Conservation (phyloP, 2,797 vertebrate species). For the Amblyraja radiata region DNA sequence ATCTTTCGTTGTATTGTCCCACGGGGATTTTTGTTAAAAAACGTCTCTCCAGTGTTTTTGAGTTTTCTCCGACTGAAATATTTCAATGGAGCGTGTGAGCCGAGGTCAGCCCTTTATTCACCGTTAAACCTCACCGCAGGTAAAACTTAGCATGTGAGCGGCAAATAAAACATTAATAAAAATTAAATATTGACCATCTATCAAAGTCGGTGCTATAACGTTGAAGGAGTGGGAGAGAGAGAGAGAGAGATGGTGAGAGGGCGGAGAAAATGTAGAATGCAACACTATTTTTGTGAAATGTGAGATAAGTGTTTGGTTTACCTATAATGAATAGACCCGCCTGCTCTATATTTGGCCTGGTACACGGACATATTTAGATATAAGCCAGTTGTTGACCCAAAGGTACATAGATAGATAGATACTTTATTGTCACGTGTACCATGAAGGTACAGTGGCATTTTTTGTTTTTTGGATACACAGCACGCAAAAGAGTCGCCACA, state of each 20-base stretch:
- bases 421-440: too few relatives aligned
- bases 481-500: too few relatives aligned
- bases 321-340: neutral
- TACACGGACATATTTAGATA: neutral
- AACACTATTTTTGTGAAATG: neutral
- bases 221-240: too few relatives aligned
- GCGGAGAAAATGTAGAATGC: neutral
- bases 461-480: too few relatives aligned
- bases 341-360: neutral
- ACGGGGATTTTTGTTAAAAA: neutral
- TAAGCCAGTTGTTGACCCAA: neutral
- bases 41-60: neutral
- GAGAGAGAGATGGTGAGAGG: neutral
- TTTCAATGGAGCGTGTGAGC: neutral
- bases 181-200: neutral
- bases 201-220: neutral
- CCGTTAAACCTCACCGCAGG: neutral
- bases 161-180: neutral
- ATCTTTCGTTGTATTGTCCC: constrained; percentile 31
- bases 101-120: neutral
- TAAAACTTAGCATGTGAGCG: neutral
- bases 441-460: too few relatives aligned
- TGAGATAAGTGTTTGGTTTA: neutral
- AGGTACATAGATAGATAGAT: too few relatives aligned
- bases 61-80: neutral